Evolutionary conservation across 1,140 invertebrate genomes (phyloP).

Genomic region (Bombus huntii): DNA sequence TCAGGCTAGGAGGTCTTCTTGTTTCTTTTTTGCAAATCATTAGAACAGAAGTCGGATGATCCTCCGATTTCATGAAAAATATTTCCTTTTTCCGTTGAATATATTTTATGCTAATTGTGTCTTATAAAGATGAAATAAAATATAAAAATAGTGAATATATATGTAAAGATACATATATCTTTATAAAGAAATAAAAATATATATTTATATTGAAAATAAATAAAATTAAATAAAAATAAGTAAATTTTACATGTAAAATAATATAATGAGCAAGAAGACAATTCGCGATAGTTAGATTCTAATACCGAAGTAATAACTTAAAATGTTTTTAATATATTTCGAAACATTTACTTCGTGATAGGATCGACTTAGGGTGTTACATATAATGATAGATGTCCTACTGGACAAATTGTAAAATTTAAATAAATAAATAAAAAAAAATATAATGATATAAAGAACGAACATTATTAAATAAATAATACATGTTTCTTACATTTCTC

Average conservation of each 20-base stretch:
- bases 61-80: not conserved
- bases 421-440: too few species aligned
- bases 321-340: not conserved
- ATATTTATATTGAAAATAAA: too few species aligned
- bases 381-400: not conserved
- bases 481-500: not conserved
- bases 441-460: not conserved
- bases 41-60: not conserved
- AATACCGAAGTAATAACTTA: not conserved
- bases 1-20: not conserved
- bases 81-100: not conserved
- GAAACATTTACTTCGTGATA: not conserved
- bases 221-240: not conserved
- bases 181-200: too few species aligned
- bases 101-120: not conserved
- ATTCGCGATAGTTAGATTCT: constrained; percentile 1
- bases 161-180: too few species aligned
- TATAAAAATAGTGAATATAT: too few species aligned
- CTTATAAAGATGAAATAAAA: not conserved
- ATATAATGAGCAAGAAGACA: not conserved
- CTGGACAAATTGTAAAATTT: too few species aligned
- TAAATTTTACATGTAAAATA: not conserved
- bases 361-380: not conserved
- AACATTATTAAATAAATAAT: not conserved
- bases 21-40: not conserved